Percentiles rank a stretch among this genome's conserved stretches.
Evolutionary conservation across 2,797 vertebrate genomes (phyloP).

Genomic region (Fratercula arctica): DNA sequence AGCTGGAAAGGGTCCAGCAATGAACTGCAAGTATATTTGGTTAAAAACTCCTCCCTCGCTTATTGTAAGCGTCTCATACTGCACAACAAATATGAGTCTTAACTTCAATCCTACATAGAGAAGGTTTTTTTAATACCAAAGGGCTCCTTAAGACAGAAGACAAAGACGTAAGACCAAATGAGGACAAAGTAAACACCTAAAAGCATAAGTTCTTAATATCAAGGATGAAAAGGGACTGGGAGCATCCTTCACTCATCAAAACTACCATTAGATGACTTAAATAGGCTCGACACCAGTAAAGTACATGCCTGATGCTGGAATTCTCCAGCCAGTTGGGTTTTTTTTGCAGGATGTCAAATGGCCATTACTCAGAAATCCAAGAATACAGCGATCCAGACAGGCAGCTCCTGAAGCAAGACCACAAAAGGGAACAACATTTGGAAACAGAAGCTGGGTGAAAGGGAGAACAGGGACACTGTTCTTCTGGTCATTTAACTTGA

Average conservation of each 20-base stretch:
- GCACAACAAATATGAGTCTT: neutral
- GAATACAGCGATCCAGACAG: neutral
- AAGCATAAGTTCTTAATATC: neutral
- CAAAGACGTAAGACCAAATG: neutral
- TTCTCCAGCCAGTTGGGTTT: neutral
- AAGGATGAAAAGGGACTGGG: neutral
- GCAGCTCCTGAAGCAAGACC: neutral
- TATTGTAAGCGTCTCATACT: neutral
- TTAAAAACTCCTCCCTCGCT: neutral
- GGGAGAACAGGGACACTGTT: neutral
- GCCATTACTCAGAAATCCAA: neutral
- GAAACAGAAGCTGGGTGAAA: neutral
- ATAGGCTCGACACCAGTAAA: fast-evolving
- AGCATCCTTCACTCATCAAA: neutral
- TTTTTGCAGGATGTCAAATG: neutral
- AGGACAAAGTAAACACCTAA: neutral
- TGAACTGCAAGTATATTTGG: neutral
- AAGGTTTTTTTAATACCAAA: neutral
- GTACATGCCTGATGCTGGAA: neutral
- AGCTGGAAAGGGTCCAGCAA: neutral
- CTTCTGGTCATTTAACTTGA: neutral
- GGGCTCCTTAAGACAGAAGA: neutral
- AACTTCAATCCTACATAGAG: neutral
- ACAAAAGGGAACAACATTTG: neutral
- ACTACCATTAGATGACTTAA: neutral